Evolutionary conservation across 2,888 invertebrate genomes (phyloP).

Genomic region (Ephialtes manifestator): DNA sequence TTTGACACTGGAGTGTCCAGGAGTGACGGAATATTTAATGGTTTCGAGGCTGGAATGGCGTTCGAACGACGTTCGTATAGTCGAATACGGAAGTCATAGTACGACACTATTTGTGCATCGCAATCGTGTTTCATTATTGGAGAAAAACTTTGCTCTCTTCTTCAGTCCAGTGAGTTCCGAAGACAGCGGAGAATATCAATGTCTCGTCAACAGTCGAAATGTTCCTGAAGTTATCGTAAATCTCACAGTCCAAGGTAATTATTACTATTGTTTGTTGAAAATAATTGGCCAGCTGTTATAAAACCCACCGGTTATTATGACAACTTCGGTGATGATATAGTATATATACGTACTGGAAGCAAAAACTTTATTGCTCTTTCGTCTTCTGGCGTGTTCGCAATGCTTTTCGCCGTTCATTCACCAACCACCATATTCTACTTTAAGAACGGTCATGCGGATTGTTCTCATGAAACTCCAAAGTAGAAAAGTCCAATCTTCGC

Average conservation of each 20-base stretch:
- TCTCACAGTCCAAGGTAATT: conserved; percentile 90
- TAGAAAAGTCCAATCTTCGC: conserved; percentile 31
- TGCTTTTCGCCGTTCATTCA: too few relatives aligned
- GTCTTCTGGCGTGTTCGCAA: background rate
- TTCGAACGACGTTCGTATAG: conserved; percentile 86
- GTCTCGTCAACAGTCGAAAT: conserved; percentile 90
- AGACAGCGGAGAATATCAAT: conserved; percentile 90
- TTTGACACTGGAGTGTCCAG: conserved; percentile 90
- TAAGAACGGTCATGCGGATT: conserved; percentile 19
- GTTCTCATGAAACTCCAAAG: conserved; percentile 20
- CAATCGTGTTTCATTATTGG: conserved; percentile 88
- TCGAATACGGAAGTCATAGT: conserved; percentile 87
- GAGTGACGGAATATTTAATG: conserved; percentile 90
- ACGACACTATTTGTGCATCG: conserved; percentile 87
- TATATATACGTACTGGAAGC: background rate
- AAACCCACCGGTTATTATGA: background rate
- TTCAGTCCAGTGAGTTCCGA: conserved; percentile 89
- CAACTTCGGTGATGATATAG: background rate
- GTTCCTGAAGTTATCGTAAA: conserved; percentile 89
- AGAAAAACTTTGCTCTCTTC: conserved; percentile 89
- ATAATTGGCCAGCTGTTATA: conserved; percentile 13
- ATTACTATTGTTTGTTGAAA: conserved; percentile 74
- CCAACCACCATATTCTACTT: background rate
- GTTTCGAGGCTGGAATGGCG: conserved; percentile 90
- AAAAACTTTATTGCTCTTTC: conserved; percentile 20